Evolutionary conservation across 2,888 invertebrate genomes (phyloP), one percentile per base, ranked within the genome.

Genomic region (Galeopsomyia nigrocyanea): DNA sequence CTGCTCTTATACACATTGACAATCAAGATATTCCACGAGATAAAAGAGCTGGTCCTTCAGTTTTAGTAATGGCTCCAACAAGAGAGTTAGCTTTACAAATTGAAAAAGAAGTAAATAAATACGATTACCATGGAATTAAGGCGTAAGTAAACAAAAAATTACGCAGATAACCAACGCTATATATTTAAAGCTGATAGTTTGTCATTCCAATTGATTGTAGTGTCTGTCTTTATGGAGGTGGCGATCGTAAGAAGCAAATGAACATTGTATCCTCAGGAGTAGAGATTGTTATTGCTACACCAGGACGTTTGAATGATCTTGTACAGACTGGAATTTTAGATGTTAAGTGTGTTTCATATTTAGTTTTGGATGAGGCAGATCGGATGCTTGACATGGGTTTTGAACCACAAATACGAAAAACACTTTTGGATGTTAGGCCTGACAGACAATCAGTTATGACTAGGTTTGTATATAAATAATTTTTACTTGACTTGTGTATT

Each of bases 361-460:
- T 97, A 78, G 94, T 96, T 19, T 87, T 99, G 69, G 98, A 99
- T 87, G 99, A 99, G 88, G 95, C 95, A 13, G 95, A 95, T 84
- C 90, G 94, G 73, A 95, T 95, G 95, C 87, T 95, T 77, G 95
- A 95, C 80, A 93, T 95, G 92, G 95, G 95, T 19, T 95, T 95
- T 82, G 95, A 94, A 81, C 94, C 94, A 3, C 95, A 92, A 90
- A 99, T 98, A 77, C 91, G 94, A 51, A 94, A 94, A 83, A 91
- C 94, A 16, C 87, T 96, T 77, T 88, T 94, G 72, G 92, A 93
- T 81, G 91, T 96, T 22, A 90, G 96, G 67, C 95, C 96, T 9
- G 96, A 96, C 82, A 88, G 97, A 67, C 97, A 98, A 85, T 96
- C 96, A n/a, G 92, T 98, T 0, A 97, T 98, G 97, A 98, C 98